Evolutionary conservation across 2,797 vertebrate genomes (phyloP), one percentile per base, ranked within the genome.

Genomic region (Rhabdophis nuchalis): DNA sequence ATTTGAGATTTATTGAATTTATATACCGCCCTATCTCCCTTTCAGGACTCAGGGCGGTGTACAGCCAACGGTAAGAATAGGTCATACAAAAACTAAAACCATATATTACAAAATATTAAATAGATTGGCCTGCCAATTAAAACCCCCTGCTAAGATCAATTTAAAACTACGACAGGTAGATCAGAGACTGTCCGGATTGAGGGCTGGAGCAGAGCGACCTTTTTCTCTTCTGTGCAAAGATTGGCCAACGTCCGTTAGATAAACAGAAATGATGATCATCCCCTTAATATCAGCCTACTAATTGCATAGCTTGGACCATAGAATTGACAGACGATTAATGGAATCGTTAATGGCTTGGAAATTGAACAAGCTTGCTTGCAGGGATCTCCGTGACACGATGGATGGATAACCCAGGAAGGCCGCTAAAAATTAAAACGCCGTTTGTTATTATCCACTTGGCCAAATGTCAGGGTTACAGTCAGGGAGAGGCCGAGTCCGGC

Each of bases 371-470:
- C 54, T 77, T 29, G 5, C 27, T 23, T 12, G 41, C 88, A 16
- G 52, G 29, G 57, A n/a, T 50, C 85, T 77, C 23, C 0, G 16
- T 72, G 85, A 90, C 92, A 60, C 58, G 72, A 36, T 57, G 77
- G 89, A 87, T 58, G 61, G 52, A 86, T 87, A 87, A 36, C 53
- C 52, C 85, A 87, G 60, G 32, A 87, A 46, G 60, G 72, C 16
- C 10, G 85, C 77, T 52, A 54, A 56, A 87, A 90, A 90, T 92
- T 90, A 86, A 64, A 50, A 58, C 61, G 23, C 72, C 52, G 87
- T 90, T 92, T 90, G 89, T 92, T 77, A 86, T 89, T 86, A 92
- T 58, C 61, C 89, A 87, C 50, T 90, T 92, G 86, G 60, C 89
- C 57, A 86, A 90, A 85, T 87, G 54, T 58, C 87, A 57, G 54